Evolutionary conservation across 2,797 vertebrate species (phyloP).

Genomic region (Geotrypetes seraphini): DNA sequence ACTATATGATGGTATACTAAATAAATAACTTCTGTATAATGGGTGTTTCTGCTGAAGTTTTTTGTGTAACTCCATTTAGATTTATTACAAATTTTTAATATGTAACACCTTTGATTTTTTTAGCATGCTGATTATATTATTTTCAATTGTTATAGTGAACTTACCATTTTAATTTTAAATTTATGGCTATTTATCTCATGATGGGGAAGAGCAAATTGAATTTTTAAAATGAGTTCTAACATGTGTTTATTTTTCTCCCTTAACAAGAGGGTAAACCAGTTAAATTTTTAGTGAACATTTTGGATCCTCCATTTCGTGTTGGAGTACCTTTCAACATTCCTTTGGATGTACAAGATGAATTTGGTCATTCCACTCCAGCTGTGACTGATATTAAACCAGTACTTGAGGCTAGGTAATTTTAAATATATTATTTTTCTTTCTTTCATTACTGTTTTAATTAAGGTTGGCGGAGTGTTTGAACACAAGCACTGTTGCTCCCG

Average conservation of each 20-base stretch:
- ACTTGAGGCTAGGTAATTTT: constrained; percentile 70
- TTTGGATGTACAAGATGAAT: constrained; percentile 68
- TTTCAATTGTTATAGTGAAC: too few species aligned
- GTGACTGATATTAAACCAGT: constrained; percentile 46
- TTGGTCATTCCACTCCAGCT: constrained; percentile 54
- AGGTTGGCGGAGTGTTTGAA: not conserved
- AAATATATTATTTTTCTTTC: not conserved
- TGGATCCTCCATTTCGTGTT: constrained; percentile 53
- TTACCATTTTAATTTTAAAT: too few species aligned
- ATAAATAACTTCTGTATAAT: too few species aligned
- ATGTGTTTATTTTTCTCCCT: not conserved
- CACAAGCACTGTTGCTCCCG: too few species aligned
- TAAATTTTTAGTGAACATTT: constrained; percentile 51
- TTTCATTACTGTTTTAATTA: not conserved
- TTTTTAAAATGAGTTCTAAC: not conserved
- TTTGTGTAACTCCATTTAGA: too few species aligned
- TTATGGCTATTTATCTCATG: not conserved
- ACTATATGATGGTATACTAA: too few species aligned
- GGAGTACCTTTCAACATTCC: constrained; percentile 74
- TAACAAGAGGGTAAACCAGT: constrained; percentile 65
- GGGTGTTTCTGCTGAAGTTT: too few species aligned
- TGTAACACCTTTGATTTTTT: too few species aligned
- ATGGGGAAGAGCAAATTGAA: too few species aligned
- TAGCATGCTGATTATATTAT: too few species aligned
- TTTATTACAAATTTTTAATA: too few species aligned